Base-by-base conservation (phyloP, 2,888 invertebrate genomes). In the Orchesella flavescens region DNA sequence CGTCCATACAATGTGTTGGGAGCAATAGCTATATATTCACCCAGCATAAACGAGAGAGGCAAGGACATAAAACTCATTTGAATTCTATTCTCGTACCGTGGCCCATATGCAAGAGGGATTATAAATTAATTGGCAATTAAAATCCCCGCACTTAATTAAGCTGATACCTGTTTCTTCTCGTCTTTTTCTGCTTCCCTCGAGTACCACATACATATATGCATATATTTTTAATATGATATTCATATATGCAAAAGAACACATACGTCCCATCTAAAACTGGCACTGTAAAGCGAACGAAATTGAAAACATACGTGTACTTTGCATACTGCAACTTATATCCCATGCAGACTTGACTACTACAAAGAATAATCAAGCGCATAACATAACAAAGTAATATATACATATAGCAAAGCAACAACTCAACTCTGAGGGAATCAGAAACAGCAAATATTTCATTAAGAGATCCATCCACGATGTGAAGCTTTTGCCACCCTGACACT, bases 121-220 rank as follows among this genome's bases (percentile, higher is more conserved):
- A 75, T 75, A 84, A 84, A 84, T 84, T 84, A 84, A 84, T 84
- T 84, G 84, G 76, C 84, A 84, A 84, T 84, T 84, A 80, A 84
- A 84, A 84, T 80, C 79, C 79, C 84, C 76, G 80, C 80, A 84
- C 80, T 84, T 84, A 84, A 84, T 84, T 84, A 84, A 83, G 83
- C 83, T 83, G 83, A 83, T 83, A 83, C 83, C 83, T 83, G 83
- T 83, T 83, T 83, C 83, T 77, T 83, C 61, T 72, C 72, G 68
- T 81, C 65, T 65, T 17, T 69, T 53, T 69, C 73, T 57, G 65
- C 59, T 80, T 66, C 74, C 74, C 80, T 80, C 80, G 43, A 73
- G 80, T 80, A 80, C 66, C 73, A 59, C 46, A 71, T 34, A 34
- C 34, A 34, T 7, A 34, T 34, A 34, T 34, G 3, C 34, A 7